Evolutionary conservation across 1,140 invertebrate species (phyloP), one percentile per base, ranked within the genome.

Genomic region (Coenobita brevimanus): DNA sequence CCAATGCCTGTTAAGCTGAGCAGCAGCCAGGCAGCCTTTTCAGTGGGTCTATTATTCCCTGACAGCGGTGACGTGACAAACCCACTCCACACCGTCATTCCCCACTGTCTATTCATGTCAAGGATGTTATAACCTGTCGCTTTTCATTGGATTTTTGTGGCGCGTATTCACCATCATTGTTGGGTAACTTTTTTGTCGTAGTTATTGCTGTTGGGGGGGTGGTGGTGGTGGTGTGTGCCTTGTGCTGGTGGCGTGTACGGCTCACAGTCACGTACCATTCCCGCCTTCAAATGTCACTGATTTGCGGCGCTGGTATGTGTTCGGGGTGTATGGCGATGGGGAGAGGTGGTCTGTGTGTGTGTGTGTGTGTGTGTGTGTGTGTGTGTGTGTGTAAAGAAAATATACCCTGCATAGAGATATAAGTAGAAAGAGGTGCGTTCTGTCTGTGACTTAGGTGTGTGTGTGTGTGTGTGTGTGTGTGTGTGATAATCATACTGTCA

Each of bases 41-140:
- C 67, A 84, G 21, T 4, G 21, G 43, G 33, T 50, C 50, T 57
- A 75, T 75, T 84, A 75, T 84, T 75, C 73, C 50, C 69, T 84
- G 38, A 75, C 69, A 60, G 33, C 24, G 54, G 54, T 60, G 81
- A 71, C 57, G 46, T 69, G 62, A 71, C 81, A 69, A 71, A 73
- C 46, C 27, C 82, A 73, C 71, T 60, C 82, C 46, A n/a, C 50
- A 30, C 82, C 43, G 69, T 75, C 82, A 75, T 60, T 54, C 41
- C 50, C 67, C 43, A 15, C 67, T 57, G 46, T 75, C 82, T 73
- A 84, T 84, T 84, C 82, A 75, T 84, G 82, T 84, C 82, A 84
- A 60, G 82, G 82, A 84, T 84, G 82, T 54, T 54, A 60, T 36
- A 60, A 50, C 54, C 82, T 69, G 69, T 75, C 69, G 46, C 30